Base-by-base conservation (phyloP, 2,113 vertebrate genomes). In the Psittacus erithacus region DNA sequence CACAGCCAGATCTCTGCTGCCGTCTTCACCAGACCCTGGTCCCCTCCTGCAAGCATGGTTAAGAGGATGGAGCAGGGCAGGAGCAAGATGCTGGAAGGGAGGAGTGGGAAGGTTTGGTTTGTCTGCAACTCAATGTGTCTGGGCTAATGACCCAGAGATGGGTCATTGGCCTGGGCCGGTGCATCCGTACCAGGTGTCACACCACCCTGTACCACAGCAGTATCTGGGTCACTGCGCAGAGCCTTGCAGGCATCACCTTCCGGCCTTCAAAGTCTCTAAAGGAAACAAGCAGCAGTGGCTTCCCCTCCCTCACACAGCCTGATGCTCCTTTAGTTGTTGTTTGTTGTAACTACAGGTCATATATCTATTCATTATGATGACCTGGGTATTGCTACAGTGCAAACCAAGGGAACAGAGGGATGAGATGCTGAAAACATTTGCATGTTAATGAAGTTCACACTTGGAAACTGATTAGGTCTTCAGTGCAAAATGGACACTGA, bases 201-300 rank as follows among this genome's bases (percentile, higher is more conserved):
- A 75, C 10, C 24, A 59, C 10, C 12, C 53, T 1, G 2, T 44
- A 17, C 2, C 4, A 8, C 4, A 4, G 18, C 43, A 7, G n/a
- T n/a, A 29, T 47, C 17, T n/a, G 70, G 41, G 4, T 43, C 60
- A 74, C 41, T 4, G 0, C 0, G 1, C 20, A 47, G 13, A 74
- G 12, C 31, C 25, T 2, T 15, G 14, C 38, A 52, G 35, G 14
- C 70, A n/a, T 64, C 79, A 64, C 55, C 47, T 60, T 68, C 82
- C 50, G 24, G 62, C 47, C 29, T 87, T 63, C 55, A 41, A 75
- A 79, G 5, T 19, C 43, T 86, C 44, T 52, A 29, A 55, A 65
- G 63, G 17, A 75, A 35, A 60, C 1, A 10, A 25, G 3, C 0
- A 1, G 9, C 31, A 31, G 5, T n/a, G 18, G 31, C 15, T 11